A percentile compares a stretch with the other conserved stretches of the same genome.
Evolutionary conservation across 2,113 vertebrate genomes (phyloP).

Genomic region (Oceanites oceanicus): DNA sequence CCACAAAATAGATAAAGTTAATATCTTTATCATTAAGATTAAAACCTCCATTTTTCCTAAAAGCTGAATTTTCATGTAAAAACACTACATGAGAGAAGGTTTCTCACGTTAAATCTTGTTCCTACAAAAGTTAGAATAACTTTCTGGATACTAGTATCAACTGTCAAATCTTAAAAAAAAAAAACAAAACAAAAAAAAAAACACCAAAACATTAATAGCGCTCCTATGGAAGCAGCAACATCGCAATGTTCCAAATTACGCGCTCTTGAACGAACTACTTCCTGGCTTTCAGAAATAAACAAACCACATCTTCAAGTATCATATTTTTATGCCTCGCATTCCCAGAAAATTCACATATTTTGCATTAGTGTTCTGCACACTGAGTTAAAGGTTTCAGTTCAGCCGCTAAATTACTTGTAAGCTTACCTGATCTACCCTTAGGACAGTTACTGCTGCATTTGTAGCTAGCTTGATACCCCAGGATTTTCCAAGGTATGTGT

Average conservation of each 20-base stretch:
- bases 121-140: neutral
- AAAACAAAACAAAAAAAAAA: no score
- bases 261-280: neutral
- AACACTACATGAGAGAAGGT: neutral
- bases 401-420: neutral
- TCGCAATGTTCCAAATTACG: neutral
- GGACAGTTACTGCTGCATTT: conserved; percentile 92
- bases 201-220: neutral
- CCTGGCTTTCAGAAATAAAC: neutral
- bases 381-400: neutral
- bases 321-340: neutral
- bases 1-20: neutral
- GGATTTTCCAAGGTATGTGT: conserved; percentile 90
- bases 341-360: neutral
- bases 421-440: conserved; percentile 94
- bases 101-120: neutral
- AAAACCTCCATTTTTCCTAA: neutral
- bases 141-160: neutral
- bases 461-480: conserved; percentile 96
- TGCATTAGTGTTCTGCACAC: neutral
- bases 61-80: neutral
- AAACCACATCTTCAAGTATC: neutral
- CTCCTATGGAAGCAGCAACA: neutral
- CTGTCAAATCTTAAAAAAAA: neutral
- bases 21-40: neutral